Percentiles rank a stretch among this genome's conserved stretches.
phyloP scores from a whole-genome alignment of 1,140 invertebrate species.

The Triops longicaudatus region DNA sequence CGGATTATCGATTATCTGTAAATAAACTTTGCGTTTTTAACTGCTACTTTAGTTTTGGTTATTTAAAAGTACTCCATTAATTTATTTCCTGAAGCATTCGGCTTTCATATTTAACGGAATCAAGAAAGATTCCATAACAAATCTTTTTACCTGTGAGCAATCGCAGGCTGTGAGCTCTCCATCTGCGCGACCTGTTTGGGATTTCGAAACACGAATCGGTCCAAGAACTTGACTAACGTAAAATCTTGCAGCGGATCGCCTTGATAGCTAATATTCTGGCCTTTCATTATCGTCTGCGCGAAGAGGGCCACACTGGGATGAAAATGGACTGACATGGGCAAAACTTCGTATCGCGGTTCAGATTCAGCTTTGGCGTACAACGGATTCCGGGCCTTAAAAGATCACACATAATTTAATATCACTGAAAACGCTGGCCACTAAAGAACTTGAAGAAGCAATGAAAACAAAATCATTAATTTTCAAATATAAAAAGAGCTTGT shows the following conservation, averaged over 20 bases:
- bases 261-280: slow-evolving; percentile 65
- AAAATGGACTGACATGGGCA: slow-evolving; percentile 22
- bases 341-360: slow-evolving; percentile 20
- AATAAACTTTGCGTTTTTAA: too few relatives aligned
- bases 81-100: too few relatives aligned
- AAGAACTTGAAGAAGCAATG: too few relatives aligned
- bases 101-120: too few relatives aligned
- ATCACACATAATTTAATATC: too few relatives aligned
- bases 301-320: slow-evolving; percentile 52
- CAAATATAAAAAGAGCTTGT: too few relatives aligned
- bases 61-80: too few relatives aligned
- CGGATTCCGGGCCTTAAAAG: slow-evolving; percentile 21
- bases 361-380: slow-evolving; percentile 16
- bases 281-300: slow-evolving; percentile 67
- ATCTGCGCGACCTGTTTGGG: slow-evolving; percentile 62
- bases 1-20: too few relatives aligned
- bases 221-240: slow-evolving; percentile 76
- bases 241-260: slow-evolving; percentile 92
- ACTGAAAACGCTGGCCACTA: too few relatives aligned
- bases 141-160: slow-evolving; percentile 26
- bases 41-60: too few relatives aligned
- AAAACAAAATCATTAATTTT: too few relatives aligned
- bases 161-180: slow-evolving; percentile 29
- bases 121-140: too few relatives aligned
- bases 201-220: slow-evolving; percentile 93